Evolutionary conservation across 2,113 vertebrate species (phyloP).

Genomic region (mouse (Mus musculus)): DNA sequence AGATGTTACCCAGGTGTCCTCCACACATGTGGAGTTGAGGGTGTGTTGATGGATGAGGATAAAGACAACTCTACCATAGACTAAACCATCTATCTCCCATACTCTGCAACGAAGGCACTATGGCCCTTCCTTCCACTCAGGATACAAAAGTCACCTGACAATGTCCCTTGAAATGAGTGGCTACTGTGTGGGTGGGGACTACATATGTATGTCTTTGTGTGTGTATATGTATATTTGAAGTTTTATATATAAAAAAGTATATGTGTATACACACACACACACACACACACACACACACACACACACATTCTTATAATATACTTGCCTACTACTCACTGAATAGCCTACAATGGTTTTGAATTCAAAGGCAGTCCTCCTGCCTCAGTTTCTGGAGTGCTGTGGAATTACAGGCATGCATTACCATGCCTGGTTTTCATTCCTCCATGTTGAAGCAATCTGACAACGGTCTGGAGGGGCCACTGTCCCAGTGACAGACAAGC

Average conservation of each 20-base stretch:
- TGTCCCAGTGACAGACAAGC: fast-evolving
- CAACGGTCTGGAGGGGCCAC: too few relatives aligned
- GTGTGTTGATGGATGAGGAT: neutral
- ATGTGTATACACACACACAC: too few relatives aligned
- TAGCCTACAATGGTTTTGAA: neutral
- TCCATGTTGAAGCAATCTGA: neutral
- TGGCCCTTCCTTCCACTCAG: neutral
- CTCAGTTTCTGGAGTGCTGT: neutral
- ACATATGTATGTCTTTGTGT: neutral
- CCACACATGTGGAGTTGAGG: neutral
- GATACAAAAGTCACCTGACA: neutral
- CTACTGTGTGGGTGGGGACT: neutral
- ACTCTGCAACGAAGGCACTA: neutral
- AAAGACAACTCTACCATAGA: neutral
- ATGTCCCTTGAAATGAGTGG: neutral
- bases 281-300: too few relatives aligned
- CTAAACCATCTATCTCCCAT: neutral
- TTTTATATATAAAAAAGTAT: too few relatives aligned
- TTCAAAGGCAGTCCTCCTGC: neutral
- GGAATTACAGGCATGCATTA: too few relatives aligned
- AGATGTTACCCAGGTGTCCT: neutral
- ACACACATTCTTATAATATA: neutral
- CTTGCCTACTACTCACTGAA: neutral
- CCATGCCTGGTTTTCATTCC: neutral
- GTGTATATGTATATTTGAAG: too few relatives aligned